Conservation (phyloP, 1,140 invertebrate genomes). For the Piezodorus guildinii region DNA sequence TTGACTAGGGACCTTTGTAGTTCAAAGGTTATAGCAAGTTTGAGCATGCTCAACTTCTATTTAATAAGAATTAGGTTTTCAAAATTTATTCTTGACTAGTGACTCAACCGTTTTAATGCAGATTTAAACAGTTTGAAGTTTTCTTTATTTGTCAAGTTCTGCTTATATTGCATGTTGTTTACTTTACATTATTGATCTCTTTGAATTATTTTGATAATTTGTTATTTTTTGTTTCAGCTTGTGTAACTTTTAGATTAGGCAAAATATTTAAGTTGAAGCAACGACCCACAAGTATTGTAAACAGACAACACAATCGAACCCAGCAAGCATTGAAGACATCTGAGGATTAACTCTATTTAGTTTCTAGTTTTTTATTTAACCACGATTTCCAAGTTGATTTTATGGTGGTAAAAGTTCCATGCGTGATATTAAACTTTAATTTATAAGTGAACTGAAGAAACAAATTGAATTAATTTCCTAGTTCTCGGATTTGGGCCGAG, state of each 20-base stretch:
- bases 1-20: background rate
- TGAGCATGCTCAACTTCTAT: constrained; percentile 1
- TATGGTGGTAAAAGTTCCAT: constrained; percentile 4
- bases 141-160: background rate
- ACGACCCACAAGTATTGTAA: constrained; percentile 34
- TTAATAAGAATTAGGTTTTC: background rate
- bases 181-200: background rate
- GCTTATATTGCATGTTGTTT: background rate
- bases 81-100: background rate
- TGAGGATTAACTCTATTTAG: constrained; percentile 53
- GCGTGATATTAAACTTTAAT: constrained; percentile 4
- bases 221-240: constrained; percentile 49
- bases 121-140: background rate
- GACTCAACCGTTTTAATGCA: background rate
- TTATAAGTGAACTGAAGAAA: background rate
- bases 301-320: constrained; percentile 54
- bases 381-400: constrained; percentile 6
- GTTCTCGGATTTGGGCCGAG: background rate
- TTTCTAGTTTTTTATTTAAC: constrained; percentile 23
- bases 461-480: background rate
- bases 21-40: background rate
- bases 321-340: constrained; percentile 85
- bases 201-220: background rate
- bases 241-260: constrained; percentile 65
- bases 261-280: constrained; percentile 29